Percentiles rank a stretch among this genome's conserved stretches.
These are phyloP conservation scores for Ginglymostoma cirratum DNA, from an alignment of 2,113 vertebrate genomes.

Conservation along the genomic window DNA sequence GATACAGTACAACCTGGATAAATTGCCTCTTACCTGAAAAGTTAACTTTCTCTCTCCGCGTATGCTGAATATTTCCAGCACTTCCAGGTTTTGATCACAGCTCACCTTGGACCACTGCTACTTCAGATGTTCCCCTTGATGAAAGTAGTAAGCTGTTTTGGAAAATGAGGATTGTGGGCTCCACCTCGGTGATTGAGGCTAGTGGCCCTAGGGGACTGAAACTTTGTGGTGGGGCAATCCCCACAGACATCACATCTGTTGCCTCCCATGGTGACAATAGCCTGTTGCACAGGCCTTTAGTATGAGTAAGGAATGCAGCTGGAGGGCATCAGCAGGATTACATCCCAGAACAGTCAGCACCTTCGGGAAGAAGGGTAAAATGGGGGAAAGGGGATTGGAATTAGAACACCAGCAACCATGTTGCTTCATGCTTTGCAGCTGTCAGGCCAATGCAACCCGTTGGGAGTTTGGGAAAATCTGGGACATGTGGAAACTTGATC, in stretches of 20 bases:
- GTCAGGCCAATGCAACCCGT: not conserved
- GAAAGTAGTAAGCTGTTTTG: not conserved
- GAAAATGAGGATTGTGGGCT: not conserved
- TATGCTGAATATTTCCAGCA: not conserved
- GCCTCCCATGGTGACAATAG: not conserved
- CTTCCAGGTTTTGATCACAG: not conserved
- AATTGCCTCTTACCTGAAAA: not conserved
- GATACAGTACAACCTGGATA: not conserved
- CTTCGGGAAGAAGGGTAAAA: not conserved
- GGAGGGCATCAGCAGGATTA: not conserved
- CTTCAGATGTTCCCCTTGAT: not conserved
- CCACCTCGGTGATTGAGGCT: not conserved
- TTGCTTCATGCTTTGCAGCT: not conserved
- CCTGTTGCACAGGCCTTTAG: no score
- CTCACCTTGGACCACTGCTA: not conserved
- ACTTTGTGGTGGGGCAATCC: no score
- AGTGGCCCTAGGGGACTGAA: no score
- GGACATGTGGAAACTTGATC: not conserved
- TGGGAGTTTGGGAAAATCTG: not conserved
- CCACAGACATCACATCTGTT: not conserved
- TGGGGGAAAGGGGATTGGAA: not conserved
- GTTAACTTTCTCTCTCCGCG: not conserved
- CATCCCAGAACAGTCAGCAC: not conserved
- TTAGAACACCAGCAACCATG: not conserved
- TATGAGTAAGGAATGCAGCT: not conserved